These are phyloP conservation scores for Apis florea DNA, from an alignment of 1,140 invertebrate species.

Conservation along the genomic window DNA sequence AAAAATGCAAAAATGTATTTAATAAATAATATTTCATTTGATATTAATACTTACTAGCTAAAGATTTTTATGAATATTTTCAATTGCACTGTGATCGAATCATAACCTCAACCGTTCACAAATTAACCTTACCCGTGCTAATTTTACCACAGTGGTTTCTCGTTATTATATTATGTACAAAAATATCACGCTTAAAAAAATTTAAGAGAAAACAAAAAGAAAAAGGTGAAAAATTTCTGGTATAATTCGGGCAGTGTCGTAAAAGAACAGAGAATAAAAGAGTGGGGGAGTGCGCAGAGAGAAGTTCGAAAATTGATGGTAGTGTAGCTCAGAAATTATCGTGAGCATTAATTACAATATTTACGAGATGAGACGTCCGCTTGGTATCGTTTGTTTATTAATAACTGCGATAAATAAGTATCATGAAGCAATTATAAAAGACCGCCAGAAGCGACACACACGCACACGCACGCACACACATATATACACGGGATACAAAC, in stretches of 20 bases:
- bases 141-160: neutral
- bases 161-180: neutral
- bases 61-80: too few relatives aligned
- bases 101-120: neutral
- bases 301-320: constrained; percentile 4
- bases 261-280: neutral
- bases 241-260: constrained; percentile 10
- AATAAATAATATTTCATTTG: too few relatives aligned
- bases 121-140: neutral
- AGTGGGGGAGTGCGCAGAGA: neutral
- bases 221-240: neutral
- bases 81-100: neutral
- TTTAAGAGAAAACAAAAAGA: neutral
- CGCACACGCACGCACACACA: too few relatives aligned
- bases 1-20: too few relatives aligned
- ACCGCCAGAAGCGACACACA: neutral
- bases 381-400: constrained; percentile 41
- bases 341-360: constrained; percentile 44
- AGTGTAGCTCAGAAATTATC: constrained; percentile 20
- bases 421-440: constrained; percentile 30
- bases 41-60: too few relatives aligned
- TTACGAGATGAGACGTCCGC: constrained; percentile 8
- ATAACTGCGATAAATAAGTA: constrained; percentile 46
- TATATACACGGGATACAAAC: neutral
- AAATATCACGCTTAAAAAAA: neutral